phyloP scores from a whole-genome alignment of 2,888 invertebrate species.

The Crossocerus cetratus region DNA sequence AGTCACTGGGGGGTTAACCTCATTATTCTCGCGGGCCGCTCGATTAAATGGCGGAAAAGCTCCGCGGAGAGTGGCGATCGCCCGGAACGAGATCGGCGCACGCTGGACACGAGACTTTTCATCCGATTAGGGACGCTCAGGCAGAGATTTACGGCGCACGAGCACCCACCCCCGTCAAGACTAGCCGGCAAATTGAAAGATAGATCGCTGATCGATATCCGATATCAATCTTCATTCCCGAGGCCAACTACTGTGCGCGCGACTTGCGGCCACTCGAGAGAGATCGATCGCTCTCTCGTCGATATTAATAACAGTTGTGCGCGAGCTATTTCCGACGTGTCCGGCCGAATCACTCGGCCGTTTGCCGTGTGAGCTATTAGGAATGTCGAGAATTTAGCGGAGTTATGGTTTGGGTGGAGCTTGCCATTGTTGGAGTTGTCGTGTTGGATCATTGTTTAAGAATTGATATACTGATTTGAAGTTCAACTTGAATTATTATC shows the following conservation, averaged over 20 bases:
- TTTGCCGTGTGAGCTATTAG: neutral
- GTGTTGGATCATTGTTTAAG: no score
- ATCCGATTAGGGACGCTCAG: neutral
- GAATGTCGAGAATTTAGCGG: no score
- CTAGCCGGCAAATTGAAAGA: neutral
- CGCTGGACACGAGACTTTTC: neutral
- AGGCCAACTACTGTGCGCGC: neutral
- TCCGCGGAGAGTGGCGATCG: no score
- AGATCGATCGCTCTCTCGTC: neutral
- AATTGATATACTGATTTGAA: no score
- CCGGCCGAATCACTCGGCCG: neutral
- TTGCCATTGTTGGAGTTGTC: no score
- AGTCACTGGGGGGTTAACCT: no score
- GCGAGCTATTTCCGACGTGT: neutral
- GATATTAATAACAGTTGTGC: constrained; percentile 1
- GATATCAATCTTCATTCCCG: constrained; percentile 1
- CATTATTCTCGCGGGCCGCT: no score
- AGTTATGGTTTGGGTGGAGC: no score
- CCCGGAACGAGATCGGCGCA: no score
- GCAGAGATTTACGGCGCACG: neutral
- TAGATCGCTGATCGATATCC: neutral
- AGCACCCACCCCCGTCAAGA: neutral
- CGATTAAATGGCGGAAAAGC: no score
- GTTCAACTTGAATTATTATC: no score
- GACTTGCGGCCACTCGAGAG: neutral